Conservation (phyloP, 2,888 invertebrate species). For the Lithodes maja region DNA sequence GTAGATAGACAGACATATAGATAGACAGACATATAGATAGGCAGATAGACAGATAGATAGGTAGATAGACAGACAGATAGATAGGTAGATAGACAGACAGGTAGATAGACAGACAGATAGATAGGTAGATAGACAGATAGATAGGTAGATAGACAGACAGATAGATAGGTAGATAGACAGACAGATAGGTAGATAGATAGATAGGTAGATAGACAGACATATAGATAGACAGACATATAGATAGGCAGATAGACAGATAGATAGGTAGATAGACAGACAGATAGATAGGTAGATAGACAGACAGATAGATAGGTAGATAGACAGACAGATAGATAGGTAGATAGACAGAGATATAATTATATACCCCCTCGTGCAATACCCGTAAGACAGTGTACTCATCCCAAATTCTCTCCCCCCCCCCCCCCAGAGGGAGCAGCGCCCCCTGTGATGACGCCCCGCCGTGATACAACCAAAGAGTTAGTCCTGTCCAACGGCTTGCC, state of each 20-base stretch:
- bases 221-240: constrained; percentile 3
- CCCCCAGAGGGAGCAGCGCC: background rate
- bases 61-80: no score
- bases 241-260: background rate
- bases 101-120: no score
- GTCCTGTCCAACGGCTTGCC: constrained; percentile 40
- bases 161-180: background rate
- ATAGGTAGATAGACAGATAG: no score
- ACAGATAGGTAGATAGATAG: background rate
- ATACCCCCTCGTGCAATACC: no score
- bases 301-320: background rate
- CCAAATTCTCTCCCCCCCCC: background rate
- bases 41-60: no score
- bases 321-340: background rate
- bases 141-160: no score
- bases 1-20: no score
- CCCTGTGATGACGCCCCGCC: background rate
- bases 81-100: no score
- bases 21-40: no score
- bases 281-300: background rate
- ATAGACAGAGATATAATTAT: constrained; percentile 2
- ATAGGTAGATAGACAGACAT: constrained; percentile 1
- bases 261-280: constrained; percentile 4
- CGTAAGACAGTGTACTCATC: no score
- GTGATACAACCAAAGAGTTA: constrained; percentile 23